Evolutionary conservation across 2,113 vertebrate species (phyloP).

Genomic region (Petrocephalus microphthalmus): DNA sequence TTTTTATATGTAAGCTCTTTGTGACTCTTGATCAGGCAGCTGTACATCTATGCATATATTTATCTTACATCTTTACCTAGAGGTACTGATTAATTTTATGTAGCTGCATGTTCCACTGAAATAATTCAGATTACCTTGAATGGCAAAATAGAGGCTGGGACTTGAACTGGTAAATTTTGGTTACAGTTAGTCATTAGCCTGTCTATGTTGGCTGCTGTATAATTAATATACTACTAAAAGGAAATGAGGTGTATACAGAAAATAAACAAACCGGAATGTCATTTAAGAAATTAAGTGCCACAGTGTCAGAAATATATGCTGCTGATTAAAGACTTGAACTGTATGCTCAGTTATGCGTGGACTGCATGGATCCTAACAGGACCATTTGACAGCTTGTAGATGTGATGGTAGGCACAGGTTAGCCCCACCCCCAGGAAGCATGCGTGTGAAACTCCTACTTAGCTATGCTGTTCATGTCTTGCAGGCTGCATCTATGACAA

Average conservation of each 20-base stretch:
- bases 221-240: not conserved
- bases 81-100: not conserved
- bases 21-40: not conserved
- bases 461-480: constrained; percentile 34
- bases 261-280: not conserved
- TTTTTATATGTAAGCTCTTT: not conserved
- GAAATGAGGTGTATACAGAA: not conserved
- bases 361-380: not conserved
- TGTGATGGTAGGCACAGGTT: not conserved
- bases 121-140: not conserved
- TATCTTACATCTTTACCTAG: not conserved
- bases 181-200: not conserved
- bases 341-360: not conserved
- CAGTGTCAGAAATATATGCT: not conserved
- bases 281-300: not conserved
- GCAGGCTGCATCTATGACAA: constrained; percentile 74
- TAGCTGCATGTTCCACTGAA: not conserved
- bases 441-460: not conserved
- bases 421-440: not conserved
- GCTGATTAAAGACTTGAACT: too few species aligned
- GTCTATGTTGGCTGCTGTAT: not conserved
- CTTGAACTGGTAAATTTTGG: not conserved
- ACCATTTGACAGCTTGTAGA: not conserved
- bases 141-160: not conserved
- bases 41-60: not conserved